Conservation (phyloP, 2,888 invertebrate genomes). For the Julus scandinavius region DNA sequence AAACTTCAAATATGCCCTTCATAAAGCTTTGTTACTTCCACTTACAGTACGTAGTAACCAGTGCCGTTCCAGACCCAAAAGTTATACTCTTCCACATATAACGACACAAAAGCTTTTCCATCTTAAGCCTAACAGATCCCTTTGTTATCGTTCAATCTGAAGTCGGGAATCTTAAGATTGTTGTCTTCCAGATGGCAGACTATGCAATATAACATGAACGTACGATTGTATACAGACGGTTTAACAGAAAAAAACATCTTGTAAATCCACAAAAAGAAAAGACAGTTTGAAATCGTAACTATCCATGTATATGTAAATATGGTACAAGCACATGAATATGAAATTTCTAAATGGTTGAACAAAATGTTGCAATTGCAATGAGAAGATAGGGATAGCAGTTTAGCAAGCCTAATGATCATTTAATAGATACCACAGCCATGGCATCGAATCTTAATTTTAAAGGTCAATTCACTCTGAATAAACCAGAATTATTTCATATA, state of each 20-base stretch:
- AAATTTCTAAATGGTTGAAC: no score
- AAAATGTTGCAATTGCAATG: no score
- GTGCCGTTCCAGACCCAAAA: not conserved
- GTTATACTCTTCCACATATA: not conserved
- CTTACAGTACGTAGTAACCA: not conserved
- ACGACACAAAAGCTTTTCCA: not conserved
- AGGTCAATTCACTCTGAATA: no score
- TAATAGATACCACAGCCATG: no score
- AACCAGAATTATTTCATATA: no score
- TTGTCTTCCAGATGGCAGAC: constrained; percentile 21
- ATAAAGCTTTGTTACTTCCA: not conserved
- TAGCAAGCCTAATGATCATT: no score
- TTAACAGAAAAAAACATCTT: not conserved
- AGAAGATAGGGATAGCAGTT: no score
- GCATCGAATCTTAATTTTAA: no score
- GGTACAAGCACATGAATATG: not conserved
- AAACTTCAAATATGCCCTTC: not conserved
- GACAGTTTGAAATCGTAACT: not conserved
- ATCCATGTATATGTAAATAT: not conserved
- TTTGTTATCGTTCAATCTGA: constrained; percentile 2
- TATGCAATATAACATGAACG: not conserved
- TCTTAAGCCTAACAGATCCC: not conserved
- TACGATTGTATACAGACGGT: not conserved
- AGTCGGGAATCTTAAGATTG: not conserved
- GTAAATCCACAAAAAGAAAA: not conserved